Evolutionary conservation across 2,113 vertebrate genomes (phyloP).

Genomic region (Oxyura jamaicensis): DNA sequence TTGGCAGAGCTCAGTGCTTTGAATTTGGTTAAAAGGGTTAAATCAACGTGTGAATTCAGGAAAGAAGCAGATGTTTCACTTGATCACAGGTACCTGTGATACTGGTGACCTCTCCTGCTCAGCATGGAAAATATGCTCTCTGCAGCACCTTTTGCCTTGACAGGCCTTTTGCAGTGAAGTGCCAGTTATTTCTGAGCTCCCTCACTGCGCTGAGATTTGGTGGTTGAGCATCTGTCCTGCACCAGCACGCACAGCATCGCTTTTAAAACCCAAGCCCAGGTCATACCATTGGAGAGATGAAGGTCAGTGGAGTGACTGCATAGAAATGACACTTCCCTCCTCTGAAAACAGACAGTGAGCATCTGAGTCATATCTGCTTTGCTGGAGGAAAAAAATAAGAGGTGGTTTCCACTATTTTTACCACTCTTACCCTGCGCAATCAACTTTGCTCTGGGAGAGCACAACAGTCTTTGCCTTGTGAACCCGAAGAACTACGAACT

Average conservation of each 20-base stretch:
- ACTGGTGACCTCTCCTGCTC: neutral
- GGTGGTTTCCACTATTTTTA: neutral
- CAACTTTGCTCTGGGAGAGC: neutral
- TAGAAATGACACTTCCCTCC: neutral
- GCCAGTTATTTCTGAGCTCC: neutral
- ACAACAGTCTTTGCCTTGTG: neutral
- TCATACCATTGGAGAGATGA: accelerated
- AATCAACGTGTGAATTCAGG: accelerated
- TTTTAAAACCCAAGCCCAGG: neutral
- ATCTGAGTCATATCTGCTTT: neutral
- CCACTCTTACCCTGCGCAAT: neutral
- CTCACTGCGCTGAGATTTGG: neutral
- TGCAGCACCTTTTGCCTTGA: neutral
- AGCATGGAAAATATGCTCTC: neutral
- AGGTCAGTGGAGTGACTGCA: neutral
- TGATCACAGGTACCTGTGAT: neutral
- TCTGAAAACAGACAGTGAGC: neutral
- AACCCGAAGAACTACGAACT: neutral
- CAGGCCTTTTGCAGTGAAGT: neutral
- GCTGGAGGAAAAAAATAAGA: neutral
- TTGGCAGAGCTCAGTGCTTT: neutral
- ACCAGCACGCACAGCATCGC: neutral
- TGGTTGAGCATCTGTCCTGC: neutral
- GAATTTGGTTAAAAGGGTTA: neutral
- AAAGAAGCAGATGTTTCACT: neutral